phyloP scores from a whole-genome alignment of 1,140 invertebrate species.

The Orius insidiosus region DNA sequence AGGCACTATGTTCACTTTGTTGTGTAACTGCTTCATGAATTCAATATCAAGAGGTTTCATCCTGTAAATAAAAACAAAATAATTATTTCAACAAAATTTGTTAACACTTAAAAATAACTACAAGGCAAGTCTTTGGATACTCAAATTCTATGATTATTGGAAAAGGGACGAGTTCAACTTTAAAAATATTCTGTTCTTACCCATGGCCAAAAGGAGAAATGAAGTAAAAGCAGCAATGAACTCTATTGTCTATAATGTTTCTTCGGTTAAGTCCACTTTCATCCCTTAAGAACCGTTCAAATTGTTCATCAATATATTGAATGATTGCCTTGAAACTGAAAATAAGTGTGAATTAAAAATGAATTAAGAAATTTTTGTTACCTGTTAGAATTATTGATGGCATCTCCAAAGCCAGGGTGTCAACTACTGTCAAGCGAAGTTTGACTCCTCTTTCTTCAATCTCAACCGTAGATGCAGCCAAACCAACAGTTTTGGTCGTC shows the following conservation, averaged over 20 bases:
- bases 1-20: conserved; percentile 97
- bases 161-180: too few species aligned
- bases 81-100: not conserved
- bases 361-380: conserved; percentile 16
- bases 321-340: conserved; percentile 71
- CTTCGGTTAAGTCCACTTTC: conserved; percentile 81
- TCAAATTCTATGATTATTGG: too few species aligned
- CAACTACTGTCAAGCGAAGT: conserved; percentile 74
- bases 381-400: conserved; percentile 88
- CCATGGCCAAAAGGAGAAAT: conserved; percentile 97
- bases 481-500: conserved; percentile 72
- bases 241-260: conserved; percentile 82
- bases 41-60: conserved; percentile 84
- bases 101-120: conserved; percentile 14
- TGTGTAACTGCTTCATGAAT: conserved; percentile 96
- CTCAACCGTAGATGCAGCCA: conserved; percentile 83
- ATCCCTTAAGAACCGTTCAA: conserved; percentile 76
- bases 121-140: too few species aligned
- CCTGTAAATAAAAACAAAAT: conserved; percentile 30
- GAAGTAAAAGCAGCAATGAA: conserved; percentile 97
- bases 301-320: conserved; percentile 86
- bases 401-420: conserved; percentile 98
- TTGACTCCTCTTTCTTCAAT: conserved; percentile 87
- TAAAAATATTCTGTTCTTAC: conserved; percentile 28
- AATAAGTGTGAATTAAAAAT: conserved; percentile 16